A percentile compares a stretch with the other conserved stretches of the same genome.
phyloP scores from a whole-genome alignment of 1,140 invertebrate species.

The Caerostris extrusa region DNA sequence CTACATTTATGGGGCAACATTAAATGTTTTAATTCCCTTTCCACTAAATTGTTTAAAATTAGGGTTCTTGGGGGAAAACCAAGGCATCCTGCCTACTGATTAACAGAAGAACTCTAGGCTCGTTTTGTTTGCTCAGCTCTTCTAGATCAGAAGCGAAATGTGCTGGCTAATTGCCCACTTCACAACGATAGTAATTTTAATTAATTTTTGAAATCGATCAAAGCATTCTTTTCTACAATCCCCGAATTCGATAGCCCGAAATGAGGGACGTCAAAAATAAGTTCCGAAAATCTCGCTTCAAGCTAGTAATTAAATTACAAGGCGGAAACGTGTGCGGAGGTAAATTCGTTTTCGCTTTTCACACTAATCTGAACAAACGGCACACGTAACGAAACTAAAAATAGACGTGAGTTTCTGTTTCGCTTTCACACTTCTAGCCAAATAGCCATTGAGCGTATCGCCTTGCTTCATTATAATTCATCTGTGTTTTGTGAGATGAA shows the following conservation, averaged over 20 bases:
- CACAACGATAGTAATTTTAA: neutral
- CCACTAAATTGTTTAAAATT: too few species aligned
- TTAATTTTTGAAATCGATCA: neutral
- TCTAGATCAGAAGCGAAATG: too few species aligned
- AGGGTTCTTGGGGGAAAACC: too few species aligned
- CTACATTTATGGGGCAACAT: too few species aligned
- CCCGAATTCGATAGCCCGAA: neutral
- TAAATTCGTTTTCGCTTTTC: constrained; percentile 1
- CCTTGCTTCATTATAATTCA: neutral
- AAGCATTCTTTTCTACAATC: neutral
- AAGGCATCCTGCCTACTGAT: too few species aligned
- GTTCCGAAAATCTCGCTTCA: neutral
- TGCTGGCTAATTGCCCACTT: too few species aligned
- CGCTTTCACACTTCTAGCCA: constrained; percentile 17
- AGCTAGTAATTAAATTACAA: constrained; percentile 6
- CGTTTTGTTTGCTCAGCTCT: too few species aligned
- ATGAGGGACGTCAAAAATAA: neutral
- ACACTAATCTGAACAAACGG: constrained; percentile 35
- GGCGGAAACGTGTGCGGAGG: neutral
- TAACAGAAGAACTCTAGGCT: too few species aligned
- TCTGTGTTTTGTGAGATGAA: constrained; percentile 6
- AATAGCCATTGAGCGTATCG: neutral
- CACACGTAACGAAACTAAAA: constrained; percentile 5
- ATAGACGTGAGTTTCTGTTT: constrained; percentile 24
- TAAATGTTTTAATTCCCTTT: too few species aligned